A percentile compares a stretch with the other conserved stretches of the same genome.
Conservation (phyloP, 1,140 invertebrate species). For the Drusus annulatus region DNA sequence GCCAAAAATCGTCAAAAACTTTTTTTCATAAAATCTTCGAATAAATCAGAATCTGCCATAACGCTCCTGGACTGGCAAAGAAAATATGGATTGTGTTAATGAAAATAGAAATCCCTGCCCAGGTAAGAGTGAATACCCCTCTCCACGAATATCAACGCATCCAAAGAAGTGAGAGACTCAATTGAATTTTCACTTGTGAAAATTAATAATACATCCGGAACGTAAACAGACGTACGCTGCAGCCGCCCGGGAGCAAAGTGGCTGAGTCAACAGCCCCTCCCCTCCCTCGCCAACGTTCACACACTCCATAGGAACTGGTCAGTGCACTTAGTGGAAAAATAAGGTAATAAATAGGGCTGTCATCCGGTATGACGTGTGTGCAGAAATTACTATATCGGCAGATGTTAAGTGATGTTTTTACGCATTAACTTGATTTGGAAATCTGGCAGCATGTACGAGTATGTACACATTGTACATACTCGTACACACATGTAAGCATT, state of each 20-base stretch:
- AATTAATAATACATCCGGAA: constrained; percentile 58
- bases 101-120: too few relatives aligned
- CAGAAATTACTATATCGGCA: too few relatives aligned
- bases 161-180: constrained; percentile 44
- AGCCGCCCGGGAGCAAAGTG: constrained; percentile 47
- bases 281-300: neutral
- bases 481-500: too few relatives aligned
- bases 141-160: constrained; percentile 14
- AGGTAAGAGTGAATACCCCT: neutral
- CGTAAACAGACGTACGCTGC: constrained; percentile 51
- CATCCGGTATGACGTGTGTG: neutral
- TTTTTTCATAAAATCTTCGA: too few relatives aligned
- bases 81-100: too few relatives aligned
- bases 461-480: too few relatives aligned
- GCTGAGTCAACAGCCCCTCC: constrained; percentile 52
- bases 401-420: too few relatives aligned
- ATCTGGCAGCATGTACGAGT: too few relatives aligned
- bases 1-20: too few relatives aligned
- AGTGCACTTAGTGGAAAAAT: constrained; percentile 55
- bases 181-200: constrained; percentile 58
- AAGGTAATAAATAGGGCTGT: constrained; percentile 22
- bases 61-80: too few relatives aligned
- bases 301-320: constrained; percentile 37
- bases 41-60: too few relatives aligned
- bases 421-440: too few relatives aligned